phyloP scores from a whole-genome alignment of 2,113 vertebrate species.

The Albula glossodonta region DNA sequence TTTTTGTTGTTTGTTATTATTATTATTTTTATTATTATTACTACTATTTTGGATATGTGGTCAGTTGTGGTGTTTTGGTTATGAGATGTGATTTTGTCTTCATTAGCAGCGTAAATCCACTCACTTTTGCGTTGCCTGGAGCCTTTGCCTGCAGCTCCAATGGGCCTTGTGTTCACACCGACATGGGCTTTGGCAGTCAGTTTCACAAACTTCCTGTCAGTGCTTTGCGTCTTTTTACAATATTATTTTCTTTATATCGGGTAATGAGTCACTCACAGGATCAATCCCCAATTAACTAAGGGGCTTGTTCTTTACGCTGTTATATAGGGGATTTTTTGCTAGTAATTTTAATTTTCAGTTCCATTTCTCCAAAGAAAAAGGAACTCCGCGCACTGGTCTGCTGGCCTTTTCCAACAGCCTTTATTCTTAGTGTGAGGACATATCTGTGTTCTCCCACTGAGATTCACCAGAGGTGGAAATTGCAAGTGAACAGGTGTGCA shows the following conservation, averaged over 20 bases:
- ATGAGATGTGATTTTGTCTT: background rate
- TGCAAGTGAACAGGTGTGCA: too few species aligned
- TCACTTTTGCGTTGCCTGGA: background rate
- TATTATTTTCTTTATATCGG: background rate
- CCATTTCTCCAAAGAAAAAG: too few species aligned
- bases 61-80: conserved; percentile 10
- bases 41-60: background rate
- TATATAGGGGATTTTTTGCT: background rate
- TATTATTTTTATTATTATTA: background rate
- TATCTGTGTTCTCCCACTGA: too few species aligned
- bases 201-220: conserved; percentile 1
- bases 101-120: background rate
- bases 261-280: too few species aligned
- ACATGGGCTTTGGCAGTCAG: background rate
- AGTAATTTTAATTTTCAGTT: background rate
- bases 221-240: background rate
- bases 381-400: too few species aligned
- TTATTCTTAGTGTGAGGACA: too few species aligned
- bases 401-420: too few species aligned
- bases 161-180: background rate
- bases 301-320: background rate
- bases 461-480: too few species aligned
- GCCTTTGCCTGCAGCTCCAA: background rate
- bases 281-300: background rate
- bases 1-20: conserved; percentile 5